Evolutionary conservation across 2,888 invertebrate genomes (phyloP).

Genomic region (Ochropleura leucogaster): DNA sequence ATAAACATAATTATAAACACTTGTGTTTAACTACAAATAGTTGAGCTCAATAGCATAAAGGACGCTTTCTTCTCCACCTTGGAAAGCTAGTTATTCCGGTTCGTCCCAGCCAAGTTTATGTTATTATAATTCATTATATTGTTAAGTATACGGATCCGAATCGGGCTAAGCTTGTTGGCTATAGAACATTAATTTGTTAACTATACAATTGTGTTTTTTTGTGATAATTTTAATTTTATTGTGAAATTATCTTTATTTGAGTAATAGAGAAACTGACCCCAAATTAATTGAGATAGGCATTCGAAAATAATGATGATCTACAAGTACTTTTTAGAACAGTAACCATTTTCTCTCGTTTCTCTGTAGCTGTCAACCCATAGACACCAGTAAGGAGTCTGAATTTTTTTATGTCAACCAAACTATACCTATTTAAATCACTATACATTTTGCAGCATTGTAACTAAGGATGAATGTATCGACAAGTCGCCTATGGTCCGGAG

Average conservation of each 20-base stretch:
- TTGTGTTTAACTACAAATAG: constrained; percentile 30
- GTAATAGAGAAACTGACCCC: too few species aligned
- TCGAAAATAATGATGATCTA: too few species aligned
- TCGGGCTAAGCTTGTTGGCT: neutral
- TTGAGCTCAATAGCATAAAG: constrained; percentile 35
- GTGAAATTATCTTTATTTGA: too few species aligned
- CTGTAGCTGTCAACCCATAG: neutral
- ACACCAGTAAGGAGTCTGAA: too few species aligned
- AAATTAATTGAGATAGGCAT: too few species aligned
- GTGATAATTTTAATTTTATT: neutral
- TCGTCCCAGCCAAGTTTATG: constrained; percentile 35
- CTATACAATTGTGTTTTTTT: neutral
- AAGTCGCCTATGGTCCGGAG: too few species aligned
- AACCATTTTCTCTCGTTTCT: neutral
- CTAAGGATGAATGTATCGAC: too few species aligned
- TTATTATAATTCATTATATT: constrained; percentile 50
- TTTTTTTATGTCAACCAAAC: too few species aligned
- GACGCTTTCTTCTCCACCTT: constrained; percentile 60
- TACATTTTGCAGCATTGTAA: too few species aligned
- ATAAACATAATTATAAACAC: constrained; percentile 1
- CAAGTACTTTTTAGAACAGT: neutral
- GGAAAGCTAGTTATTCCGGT: constrained; percentile 61
- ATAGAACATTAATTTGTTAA: constrained; percentile 1
- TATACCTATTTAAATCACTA: too few species aligned
- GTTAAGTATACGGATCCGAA: constrained; percentile 37